Conservation (phyloP, 2,888 invertebrate genomes). For the Diarsia rubi region DNA sequence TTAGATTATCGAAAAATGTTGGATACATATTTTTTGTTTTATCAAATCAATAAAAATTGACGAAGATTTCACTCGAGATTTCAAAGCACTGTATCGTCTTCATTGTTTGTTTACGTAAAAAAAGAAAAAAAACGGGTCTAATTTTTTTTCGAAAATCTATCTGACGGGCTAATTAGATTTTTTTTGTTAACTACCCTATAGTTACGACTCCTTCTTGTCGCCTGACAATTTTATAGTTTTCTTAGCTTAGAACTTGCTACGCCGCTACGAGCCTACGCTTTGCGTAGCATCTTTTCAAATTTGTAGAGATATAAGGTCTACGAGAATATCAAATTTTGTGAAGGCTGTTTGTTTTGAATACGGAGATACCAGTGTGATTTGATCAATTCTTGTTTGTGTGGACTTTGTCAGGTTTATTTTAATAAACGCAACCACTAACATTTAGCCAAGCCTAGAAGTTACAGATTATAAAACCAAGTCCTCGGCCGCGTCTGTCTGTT, state of each 20-base stretch:
- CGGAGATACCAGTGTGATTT: background rate
- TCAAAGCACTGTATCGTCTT: too few species aligned
- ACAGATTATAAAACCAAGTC: too few species aligned
- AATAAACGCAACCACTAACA: background rate
- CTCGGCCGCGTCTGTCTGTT: too few species aligned
- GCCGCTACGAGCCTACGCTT: constrained; percentile 26
- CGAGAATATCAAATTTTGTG: background rate
- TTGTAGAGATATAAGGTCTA: constrained; percentile 8
- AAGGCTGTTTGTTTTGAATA: background rate
- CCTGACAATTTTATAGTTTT: background rate
- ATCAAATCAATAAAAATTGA: too few species aligned
- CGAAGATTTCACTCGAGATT: too few species aligned
- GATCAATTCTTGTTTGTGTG: background rate
- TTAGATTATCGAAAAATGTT: too few species aligned
- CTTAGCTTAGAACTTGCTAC: background rate
- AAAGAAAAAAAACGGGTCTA: too few species aligned
- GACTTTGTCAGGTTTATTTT: background rate
- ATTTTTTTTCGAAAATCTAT: too few species aligned
- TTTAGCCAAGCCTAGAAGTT: background rate
- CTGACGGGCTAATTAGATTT: too few species aligned
- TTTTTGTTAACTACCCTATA: too few species aligned
- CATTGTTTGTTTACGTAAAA: too few species aligned
- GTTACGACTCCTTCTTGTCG: background rate
- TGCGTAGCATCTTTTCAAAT: constrained; percentile 7
- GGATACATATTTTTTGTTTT: too few species aligned